phyloP scores from a whole-genome alignment of 1,140 invertebrate species.

The Mycetomoellerius zeteki region DNA sequence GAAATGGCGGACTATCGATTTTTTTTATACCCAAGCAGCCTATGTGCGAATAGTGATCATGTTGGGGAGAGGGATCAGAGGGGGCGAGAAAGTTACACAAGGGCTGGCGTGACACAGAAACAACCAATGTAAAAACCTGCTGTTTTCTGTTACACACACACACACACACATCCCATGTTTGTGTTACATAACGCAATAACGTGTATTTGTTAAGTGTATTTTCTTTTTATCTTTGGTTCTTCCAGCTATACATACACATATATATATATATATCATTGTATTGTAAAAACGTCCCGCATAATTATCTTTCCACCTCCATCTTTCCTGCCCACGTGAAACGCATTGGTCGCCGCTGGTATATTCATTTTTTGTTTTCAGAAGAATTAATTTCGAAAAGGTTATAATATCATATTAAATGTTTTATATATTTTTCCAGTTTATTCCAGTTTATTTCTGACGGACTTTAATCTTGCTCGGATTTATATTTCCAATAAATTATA shows the following conservation, averaged over 20 bases:
- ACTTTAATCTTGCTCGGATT: slow-evolving; percentile 4
- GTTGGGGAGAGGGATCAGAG: slow-evolving; percentile 31
- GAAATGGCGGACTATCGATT: slow-evolving; percentile 53
- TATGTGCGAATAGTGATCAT: slow-evolving; percentile 40
- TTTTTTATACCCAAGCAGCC: slow-evolving; percentile 54
- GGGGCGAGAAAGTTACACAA: slow-evolving; percentile 42
- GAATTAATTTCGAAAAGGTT: neutral
- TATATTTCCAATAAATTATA: neutral
- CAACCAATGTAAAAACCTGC: slow-evolving; percentile 36
- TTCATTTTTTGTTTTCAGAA: neutral
- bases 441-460: neutral
- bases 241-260: too few relatives aligned
- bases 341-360: neutral
- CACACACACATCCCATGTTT: slow-evolving; percentile 13
- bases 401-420: neutral
- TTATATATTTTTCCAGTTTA: neutral
- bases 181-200: slow-evolving; percentile 32
- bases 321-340: neutral
- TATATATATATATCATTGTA: too few relatives aligned
- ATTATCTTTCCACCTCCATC: neutral
- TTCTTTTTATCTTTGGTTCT: neutral
- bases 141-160: neutral
- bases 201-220: neutral
- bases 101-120: slow-evolving; percentile 52
- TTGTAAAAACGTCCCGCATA: neutral